Base-by-base conservation (phyloP, 1,140 invertebrate species). In the Drosophila bocki region DNA sequence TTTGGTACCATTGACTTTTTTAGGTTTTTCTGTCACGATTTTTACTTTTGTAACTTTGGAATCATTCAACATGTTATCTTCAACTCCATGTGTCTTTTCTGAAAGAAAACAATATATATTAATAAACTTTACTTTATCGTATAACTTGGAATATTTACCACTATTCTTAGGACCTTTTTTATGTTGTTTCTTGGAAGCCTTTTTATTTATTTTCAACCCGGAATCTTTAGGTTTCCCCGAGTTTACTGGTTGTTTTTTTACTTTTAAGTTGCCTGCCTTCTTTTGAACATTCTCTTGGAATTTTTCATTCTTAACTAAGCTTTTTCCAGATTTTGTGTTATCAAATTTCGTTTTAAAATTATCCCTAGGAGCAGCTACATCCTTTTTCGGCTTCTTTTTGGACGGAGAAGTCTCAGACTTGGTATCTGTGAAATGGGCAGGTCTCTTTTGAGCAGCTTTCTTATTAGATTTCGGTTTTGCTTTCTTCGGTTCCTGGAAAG, bases 371-470 rank as follows among this genome's bases (percentile, higher is more conserved):
- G 6, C 6, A 35, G 19, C 0, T 2, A 15, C 1, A 37, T 62
- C 41, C 19, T 15, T 44, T 7, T 65, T 65, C 19, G n/a, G 19
- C 41, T 15, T 65, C 41, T 65, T 65, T 35, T 19, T 19, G 13
- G 32, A n/a, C 0, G 58, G 41, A 37, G 15, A 32, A 63, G 19
- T 37, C 11, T 45, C 39, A 5, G 32, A 9, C 12, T 37, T 65
- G 1, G n/a, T 2, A 17, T 45, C n/a, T 13, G 37, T 22, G 8
- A 3, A 7, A 2, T 19, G 9, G 7, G 35, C 1, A 7, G 39
- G 15, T 26, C 62, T 17, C 39, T 64, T 64, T 59, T 42, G 17
- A 15, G 13, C 26, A 4, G 7, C 9, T 8, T 41, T 33, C 11
- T 29, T 26, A 29, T 48, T 29, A 29, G 15, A 6, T 19, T 50